Conservation (phyloP, 64 coral and sea anemone species). For the Montipora efflorescens region DNA sequence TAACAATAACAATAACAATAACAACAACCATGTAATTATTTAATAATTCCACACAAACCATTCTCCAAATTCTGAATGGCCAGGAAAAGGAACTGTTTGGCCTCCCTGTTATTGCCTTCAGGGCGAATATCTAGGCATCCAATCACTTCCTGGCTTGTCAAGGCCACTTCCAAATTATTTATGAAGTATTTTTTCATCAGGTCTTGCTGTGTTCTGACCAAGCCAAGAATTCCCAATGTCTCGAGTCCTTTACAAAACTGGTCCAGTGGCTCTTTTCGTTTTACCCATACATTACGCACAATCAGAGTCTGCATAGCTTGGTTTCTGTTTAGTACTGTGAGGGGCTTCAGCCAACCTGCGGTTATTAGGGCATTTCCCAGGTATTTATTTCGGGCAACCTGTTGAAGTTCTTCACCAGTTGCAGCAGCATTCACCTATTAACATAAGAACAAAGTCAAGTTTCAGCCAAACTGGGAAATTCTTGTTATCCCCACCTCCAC, state of each 20-base stretch:
- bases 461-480: not conserved
- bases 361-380: slow-evolving; percentile 47
- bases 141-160: not conserved
- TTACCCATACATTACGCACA: slow-evolving; percentile 31
- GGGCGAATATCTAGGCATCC: slow-evolving; percentile 1
- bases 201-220: slow-evolving; percentile 22
- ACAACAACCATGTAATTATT: not conserved
- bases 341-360: slow-evolving; percentile 34
- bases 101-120: not conserved
- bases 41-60: slow-evolving; percentile 5
- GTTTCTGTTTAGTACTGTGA: slow-evolving; percentile 27
- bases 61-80: slow-evolving; percentile 49
- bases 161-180: too few species aligned
- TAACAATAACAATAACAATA: too few species aligned
- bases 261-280: slow-evolving; percentile 35
- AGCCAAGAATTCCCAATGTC: slow-evolving; percentile 9
- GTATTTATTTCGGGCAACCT: not conserved
- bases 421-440: slow-evolving; percentile 12
- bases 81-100: slow-evolving; percentile 22
- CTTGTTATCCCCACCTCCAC: too few species aligned
- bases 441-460: not conserved
- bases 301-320: slow-evolving; percentile 45
- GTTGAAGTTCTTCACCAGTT: not conserved
- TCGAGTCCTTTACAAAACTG: slow-evolving; percentile 56
- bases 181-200: too few species aligned